Base-by-base conservation (phyloP, 2,888 invertebrate genomes). In the Dasysyrphus albostriatus region DNA sequence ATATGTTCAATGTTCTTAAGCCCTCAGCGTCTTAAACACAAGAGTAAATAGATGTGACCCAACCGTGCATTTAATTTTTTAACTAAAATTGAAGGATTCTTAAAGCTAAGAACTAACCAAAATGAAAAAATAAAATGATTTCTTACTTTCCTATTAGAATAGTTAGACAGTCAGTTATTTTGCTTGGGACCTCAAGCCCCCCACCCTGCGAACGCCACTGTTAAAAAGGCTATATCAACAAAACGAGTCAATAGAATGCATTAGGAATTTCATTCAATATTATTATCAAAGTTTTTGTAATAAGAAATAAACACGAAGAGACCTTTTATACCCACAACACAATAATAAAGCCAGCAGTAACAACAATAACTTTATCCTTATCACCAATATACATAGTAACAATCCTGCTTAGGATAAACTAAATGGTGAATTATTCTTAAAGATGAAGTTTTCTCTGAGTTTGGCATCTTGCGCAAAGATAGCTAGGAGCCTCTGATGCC, bases 301-400 rank as follows among this genome's bases (percentile, higher is more conserved):
- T 58, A 61, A 39, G 39, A 61, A 61, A 61, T 24, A 61, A 61
- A 58, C n/a, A 58, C 47, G 19, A 63, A 56, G 63, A 34, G 73
- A 58, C 24, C 1, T 3, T 69, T 51, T 75, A 70, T 70, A 51
- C 12, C 51, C 34, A 56, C 34, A 32, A 34, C 32, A 32, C n/a
- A 58, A 58, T 19, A 79, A 42, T 19, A 79, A 42, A 76, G 49
- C 73, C 42, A 54, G 59, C 56, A 58, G 67, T 67, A 58, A 63
- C 69, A 67, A 73, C 80, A 73, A 76, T 77, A 82, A 87, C 85
- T 82, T 82, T 74, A 74, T 87, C 65, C 82, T 78, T 87, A 87
- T 87, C 85, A 74, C 73, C 69, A 78, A 67, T 7, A 44, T 37
- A 14, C 5, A 44, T 44, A 87, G 58, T 70, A 58, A 70, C 78